phyloP scores from a whole-genome alignment of 1,140 invertebrate species.

The Cydia strobilella region DNA sequence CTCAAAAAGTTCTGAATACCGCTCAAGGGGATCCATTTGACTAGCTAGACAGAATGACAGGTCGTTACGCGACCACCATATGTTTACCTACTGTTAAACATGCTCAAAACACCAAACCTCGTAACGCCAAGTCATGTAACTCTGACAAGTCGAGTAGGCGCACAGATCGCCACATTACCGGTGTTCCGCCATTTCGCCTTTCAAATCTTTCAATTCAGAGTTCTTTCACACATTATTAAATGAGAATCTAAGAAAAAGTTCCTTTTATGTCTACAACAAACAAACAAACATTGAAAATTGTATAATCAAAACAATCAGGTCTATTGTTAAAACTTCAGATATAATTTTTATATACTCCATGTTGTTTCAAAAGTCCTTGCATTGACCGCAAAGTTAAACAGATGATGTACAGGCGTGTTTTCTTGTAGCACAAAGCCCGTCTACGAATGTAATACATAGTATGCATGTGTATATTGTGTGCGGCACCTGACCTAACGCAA shows the following conservation, averaged over 20 bases:
- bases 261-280: not conserved
- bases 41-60: not conserved
- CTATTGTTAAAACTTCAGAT: slow-evolving; percentile 1
- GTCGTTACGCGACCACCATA: not conserved
- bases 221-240: not conserved
- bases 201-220: too few relatives aligned
- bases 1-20: not conserved
- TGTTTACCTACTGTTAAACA: not conserved
- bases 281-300: not conserved
- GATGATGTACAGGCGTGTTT: not conserved
- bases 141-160: too few relatives aligned
- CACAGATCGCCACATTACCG: too few relatives aligned
- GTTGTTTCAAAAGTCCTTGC: slow-evolving; percentile 10
- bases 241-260: not conserved
- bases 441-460: slow-evolving; percentile 16
- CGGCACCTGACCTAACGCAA: slow-evolving; percentile 75
- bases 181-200: too few relatives aligned
- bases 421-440: slow-evolving; percentile 26
- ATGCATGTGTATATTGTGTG: slow-evolving; percentile 44
- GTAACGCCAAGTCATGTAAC: too few relatives aligned
- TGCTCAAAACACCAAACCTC: too few relatives aligned
- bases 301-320: not conserved
- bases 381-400: slow-evolving; percentile 28
- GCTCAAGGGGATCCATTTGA: not conserved
- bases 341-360: slow-evolving; percentile 6